Base-by-base conservation (phyloP, 2,797 vertebrate species). In the Philypnodon macrostomus region DNA sequence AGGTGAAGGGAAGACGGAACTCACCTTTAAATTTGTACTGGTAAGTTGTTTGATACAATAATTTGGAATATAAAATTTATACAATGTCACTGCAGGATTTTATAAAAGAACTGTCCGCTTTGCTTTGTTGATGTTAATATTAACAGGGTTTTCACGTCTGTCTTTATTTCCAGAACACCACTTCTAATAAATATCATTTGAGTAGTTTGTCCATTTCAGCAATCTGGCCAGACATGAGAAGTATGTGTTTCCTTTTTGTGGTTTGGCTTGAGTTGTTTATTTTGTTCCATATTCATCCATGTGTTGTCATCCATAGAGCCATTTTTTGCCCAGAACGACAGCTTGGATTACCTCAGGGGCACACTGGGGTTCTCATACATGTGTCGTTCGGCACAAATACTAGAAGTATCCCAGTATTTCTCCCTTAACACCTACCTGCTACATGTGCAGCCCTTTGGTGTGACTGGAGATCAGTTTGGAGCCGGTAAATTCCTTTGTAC, bases 391-490 rank as follows among this genome's bases (percentile, higher is more conserved):
- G 87, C 95, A 79, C 91, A 95, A 62, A 92, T 59, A 3, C 77
- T 98, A 34, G 51, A 12, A 0, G 83, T 98, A 70, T 75, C 73
- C 0, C 42, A 62, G 4, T 12, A 64, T 9, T 83, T 91, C 31
- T 81, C 90, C 11, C 70, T 99, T 77, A 94, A 93, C 64, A 67
- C 90, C 32, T 96, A 94, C 84, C 77, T 89, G 36, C 76, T 98
- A 66, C 91, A 93, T 79, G 74, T 98, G 73, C 97, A 99, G 78
- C 93, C 94, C 8, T 99, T 99, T 34, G 88, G 77, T 18, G 58
- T 97, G 5, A 83, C 65, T 0, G 90, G 86, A 37, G 80, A 81
- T 65, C 84, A 90, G 70, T 98, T 98, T 62, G 94, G 90, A 65
- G 67, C 93, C 84, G 95, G 97, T 98, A 88, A 85, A 73, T 13